Evolutionary conservation across 2,113 vertebrate genomes (phyloP), one percentile per base, ranked within the genome.

Genomic region (Accipiter cooperii): DNA sequence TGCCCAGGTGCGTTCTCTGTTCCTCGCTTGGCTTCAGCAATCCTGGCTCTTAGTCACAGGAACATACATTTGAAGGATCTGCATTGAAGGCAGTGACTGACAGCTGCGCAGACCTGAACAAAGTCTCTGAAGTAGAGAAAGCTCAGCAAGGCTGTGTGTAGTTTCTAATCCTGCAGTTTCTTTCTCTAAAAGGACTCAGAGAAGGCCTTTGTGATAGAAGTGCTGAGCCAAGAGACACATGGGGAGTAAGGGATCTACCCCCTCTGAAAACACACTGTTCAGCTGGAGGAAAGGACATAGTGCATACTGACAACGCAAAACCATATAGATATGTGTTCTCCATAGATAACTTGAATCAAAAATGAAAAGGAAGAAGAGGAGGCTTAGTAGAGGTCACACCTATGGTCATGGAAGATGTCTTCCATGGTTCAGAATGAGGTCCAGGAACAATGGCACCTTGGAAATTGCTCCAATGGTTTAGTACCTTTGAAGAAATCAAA

Each of bases 1-100:
- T 97, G 94, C 91, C 55, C 96, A 97, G 97, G 89, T 97, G 96
- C 3, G 8, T 49, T 91, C 95, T 74, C 70, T 70, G 15, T 31
- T 95, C 66, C 87, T 85, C 80, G 66, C 71, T 77, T 89, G 58
- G 26, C 70, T 80, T 91, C 8, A 31, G 74, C 65, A 85, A 82
- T 89, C 71, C 77, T 66, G 26, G 22, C 34, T 87, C 55, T 79
- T 80, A 58, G 77, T 89, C 87, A 93, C 81, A 69, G 63, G 81
- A 73, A 68, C 25, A 5, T 31, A 34, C 29, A 31, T 77, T 49
- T 91, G 93, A 95, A 90, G 49, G 54, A 65, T 40, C 42, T 75
- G 61, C 55, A 52, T 10, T 2, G 3, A 76, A 87, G 77, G 61
- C 69, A 68, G 47, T 47, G 49, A 78, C 52, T 82, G 77, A 83